These are phyloP conservation scores for Calliphora vicina DNA, from an alignment of 1,140 invertebrate genomes.

Conservation along the genomic window DNA sequence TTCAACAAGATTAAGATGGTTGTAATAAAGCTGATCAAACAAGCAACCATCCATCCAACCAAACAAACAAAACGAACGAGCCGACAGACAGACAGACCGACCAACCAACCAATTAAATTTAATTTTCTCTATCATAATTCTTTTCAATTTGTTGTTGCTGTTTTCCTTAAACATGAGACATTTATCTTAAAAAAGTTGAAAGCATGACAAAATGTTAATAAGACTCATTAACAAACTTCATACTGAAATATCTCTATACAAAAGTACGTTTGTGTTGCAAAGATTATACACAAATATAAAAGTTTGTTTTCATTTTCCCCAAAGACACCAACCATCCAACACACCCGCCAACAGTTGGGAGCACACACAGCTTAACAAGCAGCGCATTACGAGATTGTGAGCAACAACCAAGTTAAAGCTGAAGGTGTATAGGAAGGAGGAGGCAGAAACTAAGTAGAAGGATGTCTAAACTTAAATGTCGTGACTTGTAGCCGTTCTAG, in stretches of 20 bases:
- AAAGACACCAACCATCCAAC: too few relatives aligned
- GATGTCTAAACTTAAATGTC: neutral
- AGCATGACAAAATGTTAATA: slow-evolving; percentile 14
- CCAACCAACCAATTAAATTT: neutral
- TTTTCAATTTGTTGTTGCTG: neutral
- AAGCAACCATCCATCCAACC: too few relatives aligned
- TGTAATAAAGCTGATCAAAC: neutral
- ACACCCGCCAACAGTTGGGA: too few relatives aligned
- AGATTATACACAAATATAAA: neutral
- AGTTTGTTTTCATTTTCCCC: too few relatives aligned
- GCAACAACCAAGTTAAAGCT: too few relatives aligned
- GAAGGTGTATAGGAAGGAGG: neutral
- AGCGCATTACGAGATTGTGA: neutral
- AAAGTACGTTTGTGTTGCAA: neutral
- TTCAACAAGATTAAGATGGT: neutral
- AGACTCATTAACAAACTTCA: neutral
- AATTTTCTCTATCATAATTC: slow-evolving; percentile 10
- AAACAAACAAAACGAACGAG: too few relatives aligned
- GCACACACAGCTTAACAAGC: neutral
- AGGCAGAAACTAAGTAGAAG: neutral
- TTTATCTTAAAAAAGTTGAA: neutral
- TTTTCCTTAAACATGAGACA: neutral
- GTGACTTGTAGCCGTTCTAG: neutral
- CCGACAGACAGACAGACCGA: too few relatives aligned
- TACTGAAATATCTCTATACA: neutral